phyloP scores from a whole-genome alignment of 2,113 vertebrate species.

The Chamaetylas fuelleborni region DNA sequence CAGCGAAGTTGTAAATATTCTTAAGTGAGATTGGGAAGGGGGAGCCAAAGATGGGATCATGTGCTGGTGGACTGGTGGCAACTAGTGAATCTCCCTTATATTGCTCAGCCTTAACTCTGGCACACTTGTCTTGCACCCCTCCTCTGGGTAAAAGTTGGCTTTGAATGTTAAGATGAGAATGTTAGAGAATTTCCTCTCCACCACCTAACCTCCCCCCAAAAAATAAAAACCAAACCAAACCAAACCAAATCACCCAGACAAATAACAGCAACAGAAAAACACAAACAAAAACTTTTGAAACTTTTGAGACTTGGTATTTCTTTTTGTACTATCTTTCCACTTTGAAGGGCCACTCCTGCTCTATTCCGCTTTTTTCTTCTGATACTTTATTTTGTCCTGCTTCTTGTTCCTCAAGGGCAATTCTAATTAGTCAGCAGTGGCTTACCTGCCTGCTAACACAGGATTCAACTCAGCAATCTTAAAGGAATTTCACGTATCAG shows the following conservation, averaged over 20 bases:
- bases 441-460: background rate
- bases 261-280: background rate
- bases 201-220: too few relatives aligned
- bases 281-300: background rate
- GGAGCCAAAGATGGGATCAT: background rate
- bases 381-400: background rate
- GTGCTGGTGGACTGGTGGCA: background rate
- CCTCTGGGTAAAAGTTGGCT: background rate
- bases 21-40: background rate
- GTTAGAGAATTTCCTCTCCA: background rate
- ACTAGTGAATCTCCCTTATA: background rate
- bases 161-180: background rate
- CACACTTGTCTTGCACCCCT: background rate
- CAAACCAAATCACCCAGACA: background rate
- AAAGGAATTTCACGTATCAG: background rate
- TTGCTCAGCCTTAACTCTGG: background rate
- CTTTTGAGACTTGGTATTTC: background rate
- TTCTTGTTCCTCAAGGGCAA: background rate
- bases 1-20: background rate
- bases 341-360: background rate
- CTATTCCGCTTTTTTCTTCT: background rate
- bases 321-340: background rate
- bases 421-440: background rate
- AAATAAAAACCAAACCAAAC: background rate
- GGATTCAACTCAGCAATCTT: rapidly evolving